Evolutionary conservation across 2,888 invertebrate species (phyloP).

Genomic region (Polydrusus pterygomalis): DNA sequence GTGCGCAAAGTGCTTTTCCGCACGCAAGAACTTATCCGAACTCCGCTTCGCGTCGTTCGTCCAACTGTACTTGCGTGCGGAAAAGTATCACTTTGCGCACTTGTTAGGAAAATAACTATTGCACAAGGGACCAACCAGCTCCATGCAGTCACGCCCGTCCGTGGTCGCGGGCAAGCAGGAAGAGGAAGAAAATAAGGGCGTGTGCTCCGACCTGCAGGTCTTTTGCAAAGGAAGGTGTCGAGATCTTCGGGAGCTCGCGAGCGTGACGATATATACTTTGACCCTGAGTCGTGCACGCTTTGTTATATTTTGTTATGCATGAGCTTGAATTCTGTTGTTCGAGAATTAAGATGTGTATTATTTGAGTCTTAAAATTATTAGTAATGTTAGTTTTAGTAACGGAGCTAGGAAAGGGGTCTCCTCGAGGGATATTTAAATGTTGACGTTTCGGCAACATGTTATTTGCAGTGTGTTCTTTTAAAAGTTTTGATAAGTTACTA

Average conservation of each 20-base stretch:
- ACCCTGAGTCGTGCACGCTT: constrained; percentile 25
- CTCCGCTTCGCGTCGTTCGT: too few relatives aligned
- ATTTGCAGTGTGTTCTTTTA: neutral
- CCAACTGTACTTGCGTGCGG: too few relatives aligned
- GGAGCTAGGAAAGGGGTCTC: neutral
- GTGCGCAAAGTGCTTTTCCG: too few relatives aligned
- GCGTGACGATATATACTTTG: constrained; percentile 33
- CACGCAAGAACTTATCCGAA: too few relatives aligned
- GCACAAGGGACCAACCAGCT: neutral
- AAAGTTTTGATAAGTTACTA: neutral
- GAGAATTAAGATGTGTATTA: constrained; percentile 16
- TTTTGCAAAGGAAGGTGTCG: constrained; percentile 29
- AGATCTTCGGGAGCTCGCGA: constrained; percentile 35
- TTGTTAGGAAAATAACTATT: too few relatives aligned
- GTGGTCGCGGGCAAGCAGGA: constrained; percentile 13
- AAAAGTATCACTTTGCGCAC: too few relatives aligned
- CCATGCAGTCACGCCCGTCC: constrained; percentile 9
- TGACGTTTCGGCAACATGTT: neutral
- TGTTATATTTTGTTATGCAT: constrained; percentile 33
- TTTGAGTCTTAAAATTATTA: neutral
- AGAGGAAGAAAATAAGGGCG: constrained; percentile 36
- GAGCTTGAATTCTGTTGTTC: constrained; percentile 22
- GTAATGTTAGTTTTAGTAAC: neutral
- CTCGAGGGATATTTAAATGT: neutral
- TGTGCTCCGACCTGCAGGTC: constrained; percentile 26